phyloP scores from a whole-genome alignment of 2,797 vertebrate species.

The Streptopelia turtur region DNA sequence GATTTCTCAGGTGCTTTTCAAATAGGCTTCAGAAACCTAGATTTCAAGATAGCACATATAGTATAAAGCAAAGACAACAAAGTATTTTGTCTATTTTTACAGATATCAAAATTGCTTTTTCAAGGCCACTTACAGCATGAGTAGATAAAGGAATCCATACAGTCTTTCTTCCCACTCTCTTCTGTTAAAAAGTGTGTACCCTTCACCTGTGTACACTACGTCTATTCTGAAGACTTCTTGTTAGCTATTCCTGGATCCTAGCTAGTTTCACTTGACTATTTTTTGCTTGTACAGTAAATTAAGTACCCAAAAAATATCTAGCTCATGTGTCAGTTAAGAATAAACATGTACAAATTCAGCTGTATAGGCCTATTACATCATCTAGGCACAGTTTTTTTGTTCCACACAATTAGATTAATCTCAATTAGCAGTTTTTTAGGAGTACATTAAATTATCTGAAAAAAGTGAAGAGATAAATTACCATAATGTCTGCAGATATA shows the following conservation, averaged over 20 bases:
- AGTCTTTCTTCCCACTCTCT: background rate
- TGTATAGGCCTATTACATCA: background rate
- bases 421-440: background rate
- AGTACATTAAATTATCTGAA: background rate
- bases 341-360: background rate
- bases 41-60: background rate
- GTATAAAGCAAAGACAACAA: background rate
- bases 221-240: background rate
- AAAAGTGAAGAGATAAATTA: constrained; percentile 68
- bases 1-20: background rate
- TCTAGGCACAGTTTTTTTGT: background rate
- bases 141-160: background rate
- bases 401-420: background rate
- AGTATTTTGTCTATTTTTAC: background rate
- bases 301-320: background rate
- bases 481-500: constrained; percentile 93
- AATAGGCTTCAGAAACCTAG: background rate
- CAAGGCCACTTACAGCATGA: background rate
- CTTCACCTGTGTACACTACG: background rate
- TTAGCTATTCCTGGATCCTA: background rate
- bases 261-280: background rate
- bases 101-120: background rate
- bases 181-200: background rate
- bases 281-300: background rate
- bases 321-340: background rate